Base-by-base conservation (phyloP, 2,888 invertebrate genomes). In the Torymus texanus region DNA sequence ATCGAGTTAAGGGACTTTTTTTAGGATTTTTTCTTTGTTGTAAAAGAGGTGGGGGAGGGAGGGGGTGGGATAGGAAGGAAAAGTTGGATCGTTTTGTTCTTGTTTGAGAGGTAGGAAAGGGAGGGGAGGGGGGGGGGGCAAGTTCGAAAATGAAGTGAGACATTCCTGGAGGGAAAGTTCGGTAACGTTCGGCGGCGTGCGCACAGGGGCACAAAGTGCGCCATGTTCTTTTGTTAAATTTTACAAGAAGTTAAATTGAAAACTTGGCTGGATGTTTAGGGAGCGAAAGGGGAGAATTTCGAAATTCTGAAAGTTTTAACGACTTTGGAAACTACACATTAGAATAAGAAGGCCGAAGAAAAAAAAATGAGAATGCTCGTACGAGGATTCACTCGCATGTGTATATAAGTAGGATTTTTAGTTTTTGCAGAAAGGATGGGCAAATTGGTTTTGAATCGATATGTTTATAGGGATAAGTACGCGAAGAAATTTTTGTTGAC, bases 81-180 rank as follows among this genome's bases (percentile, higher is more conserved):
- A 76, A 21, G 70, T 70, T 14, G 5, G 12, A 29, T 70, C 56
- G 41, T 70, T 63, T 75, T 24, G 14, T 50, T 70, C 63, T 55
- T 29, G 62, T 56, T 63, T 63, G 41, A n/a, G 18, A 56, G 29
- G 29, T 68, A 24, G 18, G 3, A 2, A 8, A 11, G 10, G n/a
- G 59, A 21, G 2, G 2, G 21, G 2, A 11, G 2, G 14, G n/a
- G 14, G 2, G 2, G 14, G n/a, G 14, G n/a, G 59, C 12, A 16
- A 58, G 61, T 75, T 67, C 24, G 59, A 51, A 75, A 59, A 66
- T 75, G 51, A 75, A 75, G 59, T 67, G 61, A 75, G 67, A 75
- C 75, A 68, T 68, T 75, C 55, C 24, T 50, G 29, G 10, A 29
- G 51, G 24, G 21, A 29, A 70, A 76, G 58, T 76, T 75, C 24